phyloP scores from a whole-genome alignment of 2,797 vertebrate genomes.

The Eulemur rubriventer region DNA sequence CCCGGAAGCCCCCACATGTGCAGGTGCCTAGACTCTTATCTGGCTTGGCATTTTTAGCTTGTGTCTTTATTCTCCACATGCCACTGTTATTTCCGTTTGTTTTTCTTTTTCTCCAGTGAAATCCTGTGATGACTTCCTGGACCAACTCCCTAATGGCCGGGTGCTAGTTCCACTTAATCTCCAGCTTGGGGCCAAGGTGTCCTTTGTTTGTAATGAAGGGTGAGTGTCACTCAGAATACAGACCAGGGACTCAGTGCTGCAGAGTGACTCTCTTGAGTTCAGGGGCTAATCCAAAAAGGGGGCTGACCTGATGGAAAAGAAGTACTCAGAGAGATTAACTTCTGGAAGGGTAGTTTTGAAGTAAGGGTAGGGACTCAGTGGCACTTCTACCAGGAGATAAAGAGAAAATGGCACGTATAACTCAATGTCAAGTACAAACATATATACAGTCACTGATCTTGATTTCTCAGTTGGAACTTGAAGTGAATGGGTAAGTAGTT shows the following conservation, averaged over 20 bases:
- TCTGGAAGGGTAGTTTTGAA: neutral
- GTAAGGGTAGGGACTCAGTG: neutral
- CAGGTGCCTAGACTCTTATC: conserved; percentile 64
- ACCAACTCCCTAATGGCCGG: conserved; percentile 51
- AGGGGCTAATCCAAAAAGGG: neutral
- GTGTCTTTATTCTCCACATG: neutral
- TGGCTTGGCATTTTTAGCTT: neutral
- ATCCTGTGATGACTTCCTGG: conserved; percentile 57
- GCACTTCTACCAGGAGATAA: neutral
- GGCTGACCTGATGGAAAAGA: neutral
- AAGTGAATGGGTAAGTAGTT: neutral
- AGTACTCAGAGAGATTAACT: neutral
- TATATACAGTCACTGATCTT: neutral
- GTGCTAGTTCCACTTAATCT: conserved; percentile 54
- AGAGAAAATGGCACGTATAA: neutral
- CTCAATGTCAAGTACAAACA: neutral
- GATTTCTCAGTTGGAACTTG: neutral
- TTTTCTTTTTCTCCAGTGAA: conserved; percentile 58
- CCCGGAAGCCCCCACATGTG: neutral
- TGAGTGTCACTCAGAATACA: conserved; percentile 61
- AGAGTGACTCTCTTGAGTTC: neutral
- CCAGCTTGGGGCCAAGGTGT: conserved; percentile 69
- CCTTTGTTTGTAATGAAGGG: conserved; percentile 79
- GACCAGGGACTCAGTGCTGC: neutral
- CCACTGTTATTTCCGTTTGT: neutral